Base-by-base conservation (phyloP, 2,113 vertebrate species). In the Fregata magnificens region DNA sequence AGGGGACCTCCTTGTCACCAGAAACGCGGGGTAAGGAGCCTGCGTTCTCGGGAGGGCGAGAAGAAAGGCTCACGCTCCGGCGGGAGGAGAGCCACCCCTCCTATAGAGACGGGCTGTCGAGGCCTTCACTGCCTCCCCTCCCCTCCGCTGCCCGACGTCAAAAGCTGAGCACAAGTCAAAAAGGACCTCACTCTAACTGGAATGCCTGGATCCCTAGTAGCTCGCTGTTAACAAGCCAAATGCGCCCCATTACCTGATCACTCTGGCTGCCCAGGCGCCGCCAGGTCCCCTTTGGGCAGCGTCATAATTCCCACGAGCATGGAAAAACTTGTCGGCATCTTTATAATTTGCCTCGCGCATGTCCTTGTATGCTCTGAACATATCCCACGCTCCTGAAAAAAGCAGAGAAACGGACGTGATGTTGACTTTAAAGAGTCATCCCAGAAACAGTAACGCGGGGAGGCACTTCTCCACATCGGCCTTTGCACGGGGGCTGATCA, bases 251-350 rank as follows among this genome's bases (percentile, higher is more conserved):
- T 96, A 97, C 97, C 97, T 97, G 81, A 97, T 77, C 72, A 96
- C 76, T 73, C 1, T 42, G 0, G 96, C 96, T 88, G 93, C 93
- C 97, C 96, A 97, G 21, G 59, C 94, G 45, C 96, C 95, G 0
- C 96, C 97, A 34, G 95, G 89, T 63, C 96, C 97, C 82, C 96
- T 90, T 63, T 0, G 79, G 38, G 97, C 96, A 61, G 97, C 97
- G 3, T 98, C 97, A 0, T 97, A 95, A 73, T 98, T 98, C 47
- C 97, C 96, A 42, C 96, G 96, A 77, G 97, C 97, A 4, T 97
- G 97, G 86, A 97, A 97, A 31, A 97, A 97, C 19, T 97, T 98
- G 86, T 98, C 97, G 0, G 96, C 58, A 14, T 24, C 36, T 52
- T 0, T 91, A 20, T 63, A 92, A 67, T 97, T 97, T 5, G 96